Percentiles rank a stretch among this genome's conserved stretches.
Evolutionary conservation across 1,140 invertebrate genomes (phyloP).

Genomic region (Heliconius himera): DNA sequence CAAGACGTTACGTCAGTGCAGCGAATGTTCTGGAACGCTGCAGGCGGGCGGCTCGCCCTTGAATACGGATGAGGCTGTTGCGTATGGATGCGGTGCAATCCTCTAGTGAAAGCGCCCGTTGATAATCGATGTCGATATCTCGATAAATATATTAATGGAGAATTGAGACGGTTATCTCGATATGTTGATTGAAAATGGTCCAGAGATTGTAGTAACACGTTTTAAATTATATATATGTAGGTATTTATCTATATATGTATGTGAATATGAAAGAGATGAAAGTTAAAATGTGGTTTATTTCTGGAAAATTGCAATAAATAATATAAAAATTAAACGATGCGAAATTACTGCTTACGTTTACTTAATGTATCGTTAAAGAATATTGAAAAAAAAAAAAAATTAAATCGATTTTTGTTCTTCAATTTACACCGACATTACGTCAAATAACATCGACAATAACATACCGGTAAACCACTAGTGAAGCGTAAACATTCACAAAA

Average conservation of each 20-base stretch:
- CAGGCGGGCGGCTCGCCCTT: constrained; percentile 64
- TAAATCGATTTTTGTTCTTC: too few species aligned
- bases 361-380: too few species aligned
- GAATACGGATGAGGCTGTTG: constrained; percentile 74
- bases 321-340: too few species aligned
- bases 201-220: not conserved
- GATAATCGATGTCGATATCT: constrained; percentile 32
- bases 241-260: not conserved
- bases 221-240: not conserved
- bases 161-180: not conserved
- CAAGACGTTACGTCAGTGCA: constrained; percentile 48
- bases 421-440: not conserved
- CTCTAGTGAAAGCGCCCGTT: constrained; percentile 42
- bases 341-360: too few species aligned
- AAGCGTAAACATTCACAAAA: constrained; percentile 11
- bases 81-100: constrained; percentile 65
- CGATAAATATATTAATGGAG: constrained; percentile 7
- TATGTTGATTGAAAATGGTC: not conserved
- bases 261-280: not conserved
- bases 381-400: not conserved
- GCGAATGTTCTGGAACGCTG: constrained; percentile 54
- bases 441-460: not conserved
- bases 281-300: not conserved
- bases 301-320: too few species aligned
- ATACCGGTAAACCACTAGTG: not conserved